phyloP scores from a whole-genome alignment of 2,797 vertebrate genomes.

The Macropodus opercularis region DNA sequence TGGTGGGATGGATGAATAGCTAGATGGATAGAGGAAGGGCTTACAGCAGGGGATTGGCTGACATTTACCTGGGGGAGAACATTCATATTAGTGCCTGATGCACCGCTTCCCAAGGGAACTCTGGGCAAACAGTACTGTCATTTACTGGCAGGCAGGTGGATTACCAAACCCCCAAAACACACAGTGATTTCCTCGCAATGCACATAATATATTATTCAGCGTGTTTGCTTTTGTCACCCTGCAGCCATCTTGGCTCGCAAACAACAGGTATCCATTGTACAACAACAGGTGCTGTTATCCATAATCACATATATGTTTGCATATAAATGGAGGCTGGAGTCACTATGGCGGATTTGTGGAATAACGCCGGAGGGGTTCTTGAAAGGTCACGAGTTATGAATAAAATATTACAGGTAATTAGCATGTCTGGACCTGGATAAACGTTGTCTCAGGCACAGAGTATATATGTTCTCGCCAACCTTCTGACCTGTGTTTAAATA shows the following conservation, averaged over 20 bases:
- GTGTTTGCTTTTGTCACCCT: slow-evolving; percentile 57
- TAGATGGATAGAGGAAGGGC: slow-evolving; percentile 57
- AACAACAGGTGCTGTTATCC: slow-evolving; percentile 58
- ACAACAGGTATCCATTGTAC: slow-evolving; percentile 59
- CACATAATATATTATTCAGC: slow-evolving; percentile 71
- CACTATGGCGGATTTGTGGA: slow-evolving; percentile 17
- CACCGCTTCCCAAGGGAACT: slow-evolving; percentile 60
- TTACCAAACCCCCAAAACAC: slow-evolving; percentile 70
- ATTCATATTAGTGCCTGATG: slow-evolving; percentile 71
- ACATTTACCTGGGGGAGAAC: slow-evolving; percentile 82
- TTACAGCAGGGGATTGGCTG: slow-evolving; percentile 68
- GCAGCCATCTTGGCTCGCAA: slow-evolving; percentile 57
- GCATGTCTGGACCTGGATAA: slow-evolving; percentile 24
- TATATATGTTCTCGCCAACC: not conserved
- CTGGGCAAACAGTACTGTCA: slow-evolving; percentile 82
- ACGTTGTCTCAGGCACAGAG: slow-evolving; percentile 5
- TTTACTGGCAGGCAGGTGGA: slow-evolving; percentile 78
- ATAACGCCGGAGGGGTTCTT: slow-evolving; percentile 11
- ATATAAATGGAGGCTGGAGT: slow-evolving; percentile 37
- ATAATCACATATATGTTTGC: slow-evolving; percentile 47
- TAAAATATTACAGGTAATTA: slow-evolving; percentile 46
- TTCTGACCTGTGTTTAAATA: not conserved
- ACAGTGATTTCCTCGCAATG: slow-evolving; percentile 60
- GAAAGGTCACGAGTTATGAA: slow-evolving; percentile 54
- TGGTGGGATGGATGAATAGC: slow-evolving; percentile 25